phyloP scores from a whole-genome alignment of 2,113 vertebrate genomes.

The Uria aalge region DNA sequence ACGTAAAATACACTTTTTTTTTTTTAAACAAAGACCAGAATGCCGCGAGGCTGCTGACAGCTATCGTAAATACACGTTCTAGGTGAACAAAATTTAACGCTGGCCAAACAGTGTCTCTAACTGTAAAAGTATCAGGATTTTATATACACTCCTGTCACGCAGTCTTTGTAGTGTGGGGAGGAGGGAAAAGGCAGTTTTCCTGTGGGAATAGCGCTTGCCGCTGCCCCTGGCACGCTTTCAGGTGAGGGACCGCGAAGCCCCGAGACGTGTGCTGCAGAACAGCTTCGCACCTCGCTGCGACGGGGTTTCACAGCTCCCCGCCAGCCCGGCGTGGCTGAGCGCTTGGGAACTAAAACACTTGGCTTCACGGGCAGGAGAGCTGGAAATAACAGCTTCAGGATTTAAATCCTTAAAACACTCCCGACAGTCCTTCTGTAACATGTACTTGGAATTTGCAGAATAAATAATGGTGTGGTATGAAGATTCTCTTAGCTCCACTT shows the following conservation, averaged over 20 bases:
- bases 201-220: conserved; percentile 18
- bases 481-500: background rate
- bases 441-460: background rate
- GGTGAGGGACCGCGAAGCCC: conserved; percentile 5
- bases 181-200: background rate
- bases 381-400: conserved; percentile 25
- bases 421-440: background rate
- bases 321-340: background rate
- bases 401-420: conserved; percentile 39
- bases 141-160: background rate
- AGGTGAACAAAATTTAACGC: background rate
- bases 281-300: background rate
- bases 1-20: background rate
- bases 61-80: background rate
- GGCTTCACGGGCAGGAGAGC: background rate
- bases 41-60: background rate
- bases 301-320: conserved; percentile 29
- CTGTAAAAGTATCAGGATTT: background rate
- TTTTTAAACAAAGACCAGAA: background rate
- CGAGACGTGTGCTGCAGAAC: background rate
- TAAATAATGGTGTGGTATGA: background rate
- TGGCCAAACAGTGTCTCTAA: background rate
- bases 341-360: conserved; percentile 40
- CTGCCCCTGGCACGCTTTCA: background rate
- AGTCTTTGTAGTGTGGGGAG: background rate